phyloP scores from a whole-genome alignment of 2,797 vertebrate species.

The Sylvilagus floridanus region DNA sequence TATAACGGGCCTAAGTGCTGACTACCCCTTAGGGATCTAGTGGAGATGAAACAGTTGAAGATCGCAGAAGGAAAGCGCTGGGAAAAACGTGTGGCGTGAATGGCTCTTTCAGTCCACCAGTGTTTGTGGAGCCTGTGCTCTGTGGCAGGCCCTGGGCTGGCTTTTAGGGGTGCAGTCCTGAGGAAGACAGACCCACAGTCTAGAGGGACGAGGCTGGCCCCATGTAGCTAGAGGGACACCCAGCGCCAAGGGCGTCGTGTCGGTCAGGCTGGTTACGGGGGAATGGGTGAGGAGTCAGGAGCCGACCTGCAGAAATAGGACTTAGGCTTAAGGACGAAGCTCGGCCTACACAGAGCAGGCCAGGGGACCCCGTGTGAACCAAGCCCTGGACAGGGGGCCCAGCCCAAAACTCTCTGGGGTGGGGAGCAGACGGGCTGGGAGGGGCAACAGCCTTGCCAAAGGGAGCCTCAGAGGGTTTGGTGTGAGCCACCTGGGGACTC shows the following conservation, averaged over 20 bases:
- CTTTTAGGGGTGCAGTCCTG: background rate
- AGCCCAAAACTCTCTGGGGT: background rate
- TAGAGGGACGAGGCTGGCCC: background rate
- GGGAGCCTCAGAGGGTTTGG: background rate
- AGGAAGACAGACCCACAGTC: background rate
- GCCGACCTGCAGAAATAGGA: background rate
- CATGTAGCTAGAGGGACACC: background rate
- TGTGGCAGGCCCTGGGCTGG: background rate
- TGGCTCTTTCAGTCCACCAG: background rate
- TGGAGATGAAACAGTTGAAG: background rate
- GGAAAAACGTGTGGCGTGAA: background rate
- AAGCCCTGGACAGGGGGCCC: background rate
- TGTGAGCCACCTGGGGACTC: background rate
- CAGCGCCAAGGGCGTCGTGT: background rate
- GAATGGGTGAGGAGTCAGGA: rapidly evolving
- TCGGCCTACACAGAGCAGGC: background rate
- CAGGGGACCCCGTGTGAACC: rapidly evolving
- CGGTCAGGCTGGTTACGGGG: no score
- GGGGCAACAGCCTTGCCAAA: background rate
- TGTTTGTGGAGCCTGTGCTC: background rate
- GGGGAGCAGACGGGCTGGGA: no score
- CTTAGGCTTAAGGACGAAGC: background rate
- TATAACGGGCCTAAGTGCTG: background rate
- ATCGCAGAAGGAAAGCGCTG: background rate
- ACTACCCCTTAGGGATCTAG: background rate